A percentile compares a stretch with the other conserved stretches of the same genome.
phyloP scores from a whole-genome alignment of 2,888 invertebrate species.

The Cancer borealis region DNA sequence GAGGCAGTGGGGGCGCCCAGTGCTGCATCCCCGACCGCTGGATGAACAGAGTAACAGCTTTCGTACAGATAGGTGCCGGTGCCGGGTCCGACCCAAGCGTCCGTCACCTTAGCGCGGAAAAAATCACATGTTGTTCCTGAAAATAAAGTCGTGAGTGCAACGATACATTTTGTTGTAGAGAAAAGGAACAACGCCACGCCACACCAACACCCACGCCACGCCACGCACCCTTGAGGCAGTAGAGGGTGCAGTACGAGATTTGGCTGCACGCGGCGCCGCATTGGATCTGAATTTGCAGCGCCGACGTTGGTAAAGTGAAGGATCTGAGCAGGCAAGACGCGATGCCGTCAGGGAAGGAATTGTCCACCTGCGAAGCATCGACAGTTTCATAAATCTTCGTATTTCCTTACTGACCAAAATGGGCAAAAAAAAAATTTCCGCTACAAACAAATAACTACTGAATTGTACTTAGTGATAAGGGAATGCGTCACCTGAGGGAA shows the following conservation, averaged over 20 bases:
- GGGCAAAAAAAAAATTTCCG: background rate
- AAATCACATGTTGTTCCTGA: background rate
- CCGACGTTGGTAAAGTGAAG: background rate
- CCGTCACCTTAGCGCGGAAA: constrained; percentile 53
- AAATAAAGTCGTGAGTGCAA: background rate
- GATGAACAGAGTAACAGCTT: constrained; percentile 39
- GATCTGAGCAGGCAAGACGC: background rate
- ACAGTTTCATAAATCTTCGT: background rate
- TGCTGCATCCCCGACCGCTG: background rate
- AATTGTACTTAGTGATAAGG: background rate
- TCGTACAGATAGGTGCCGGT: background rate
- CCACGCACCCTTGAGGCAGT: constrained; percentile 27
- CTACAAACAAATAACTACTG: background rate
- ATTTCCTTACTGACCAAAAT: background rate
- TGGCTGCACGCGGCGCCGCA: background rate
- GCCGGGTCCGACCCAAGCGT: background rate
- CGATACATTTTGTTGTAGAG: background rate
- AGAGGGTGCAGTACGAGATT: constrained; percentile 30
- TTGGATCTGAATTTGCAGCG: background rate
- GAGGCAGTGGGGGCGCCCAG: background rate
- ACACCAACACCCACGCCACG: background rate
- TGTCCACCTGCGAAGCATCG: background rate
- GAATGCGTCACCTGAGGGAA: background rate
- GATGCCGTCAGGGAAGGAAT: background rate
- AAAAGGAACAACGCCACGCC: no score